Evolutionary conservation across 2,888 invertebrate genomes (phyloP), one percentile per base, ranked within the genome.

Genomic region (Macrophya alboannulata): DNA sequence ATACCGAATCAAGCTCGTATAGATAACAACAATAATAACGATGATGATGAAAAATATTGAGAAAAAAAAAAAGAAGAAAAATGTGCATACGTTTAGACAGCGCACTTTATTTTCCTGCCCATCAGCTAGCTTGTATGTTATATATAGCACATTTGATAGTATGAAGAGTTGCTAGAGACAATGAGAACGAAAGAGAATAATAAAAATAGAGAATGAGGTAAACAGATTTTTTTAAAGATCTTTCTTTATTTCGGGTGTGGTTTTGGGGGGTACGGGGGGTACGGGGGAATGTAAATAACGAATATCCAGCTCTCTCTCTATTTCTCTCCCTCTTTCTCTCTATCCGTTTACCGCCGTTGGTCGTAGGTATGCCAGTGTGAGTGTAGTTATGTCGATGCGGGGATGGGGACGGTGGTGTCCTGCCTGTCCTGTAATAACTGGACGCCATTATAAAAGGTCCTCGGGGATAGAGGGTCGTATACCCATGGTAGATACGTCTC

Each of bases 391-490:
- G 85, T 85, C 71, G 84, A 71, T 86, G 84, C 76, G 85, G 81
- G 31, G 31, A 1, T 2, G 1, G 31, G 31, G 31, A 31, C 3
- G 31, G 85, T 82, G 87, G 87, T 86, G 87, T 84, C 88, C 88
- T 72, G 87, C 87, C 87, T 74, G 88, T 89, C 90, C 91, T 90
- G 91, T 93, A 93, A 93, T 93, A 93, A 93, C 93, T 93, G 93
- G 92, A 93, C 92, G 92, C 93, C 93, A 93, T 93, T 93, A 93
- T 93, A 93, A 93, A 93, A 92, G 90, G 91, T 93, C 93, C 92
- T 90, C 91, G 92, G 92, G 92, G 93, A 92, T 92, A 92, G 89
- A 9, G 37, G 77, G 8, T 43, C n/a, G 10, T 43, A 72, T 72
- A 37, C 37, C 31, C 12, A 68, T 21, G 12, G 25, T 25, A 15